Base-by-base conservation (phyloP, 35 echinoderm and acorn worm species). In the Lytechinus pictus region DNA sequence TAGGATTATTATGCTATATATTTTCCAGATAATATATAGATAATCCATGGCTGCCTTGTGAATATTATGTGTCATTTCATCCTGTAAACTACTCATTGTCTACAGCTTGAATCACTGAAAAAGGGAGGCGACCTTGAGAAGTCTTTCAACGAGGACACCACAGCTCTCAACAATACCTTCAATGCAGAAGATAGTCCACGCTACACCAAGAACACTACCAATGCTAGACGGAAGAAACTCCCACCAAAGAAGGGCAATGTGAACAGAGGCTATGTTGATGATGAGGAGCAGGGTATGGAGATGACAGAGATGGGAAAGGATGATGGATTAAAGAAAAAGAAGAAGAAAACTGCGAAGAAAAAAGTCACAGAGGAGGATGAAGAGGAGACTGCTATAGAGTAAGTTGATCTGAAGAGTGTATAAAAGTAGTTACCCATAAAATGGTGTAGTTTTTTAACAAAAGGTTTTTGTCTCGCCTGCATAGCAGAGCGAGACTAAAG, bases 121-220 rank as follows among this genome's bases (percentile, higher is more conserved):
- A 28, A 97, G 95, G 96, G 95, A 56, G 96, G 96, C n/a, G 94
- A 96, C 89, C 91, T 98, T 55, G 71, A 88, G 9, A 98, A 98
- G 57, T 94, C 96, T 21, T 57, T 87, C 12, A 54, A 52, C 8
- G 96, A 98, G 29, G 97, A 99, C 57, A 87, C 96, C 0, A 95
- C 97, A 3, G 91, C 97, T 53, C 54, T 97, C 4, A 92, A 92
- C 54, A 99, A 99, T 86, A 99, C 97, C 3, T 99, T 97, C 91
- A 95, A 99, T 93, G 97, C 58, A 53, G 52, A 94, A 9, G 97
- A 97, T 54, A 97, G 97, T 29, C 98, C 98, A 56, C 93, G 98
- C 14, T 97, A 96, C 94, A 54, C 93, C 53, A 99, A 99, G 93
- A 99, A 99, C 95, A 91, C 89, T 52, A 99, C 97, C 53, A 99